Evolutionary conservation across 2,113 vertebrate genomes (phyloP), one percentile per base, ranked within the genome.

Genomic region (Eulemur macaco): DNA sequence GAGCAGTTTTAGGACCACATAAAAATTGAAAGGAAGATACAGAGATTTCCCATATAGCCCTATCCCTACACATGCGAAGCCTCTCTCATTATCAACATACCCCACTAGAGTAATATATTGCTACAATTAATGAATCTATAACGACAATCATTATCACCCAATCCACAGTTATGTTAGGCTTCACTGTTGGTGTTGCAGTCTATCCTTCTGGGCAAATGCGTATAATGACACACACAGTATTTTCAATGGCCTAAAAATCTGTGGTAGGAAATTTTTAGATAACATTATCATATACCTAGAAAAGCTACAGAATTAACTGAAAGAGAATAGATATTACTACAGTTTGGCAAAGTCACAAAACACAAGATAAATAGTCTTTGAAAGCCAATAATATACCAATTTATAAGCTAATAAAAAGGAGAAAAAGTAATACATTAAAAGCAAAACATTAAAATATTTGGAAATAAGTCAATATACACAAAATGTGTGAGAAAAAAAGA

Each of bases 281-380:
- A 66, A 27, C 34, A 94, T 78, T 84, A 76, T 21, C 50, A 47
- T n/a, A 54, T 68, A 91, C 18, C 21, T 93, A 73, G 77, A 92
- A 76, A 96, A 82, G 45, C 37, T 88, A 89, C 66, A 77, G 8
- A 83, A 90, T 86, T 92, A 52, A 78, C 34, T 52, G 54, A 42
- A 95, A 93, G 20, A 31, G 13, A 69, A 82, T 86, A 82, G 6
- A 85, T 10, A 15, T 50, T 86, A 25, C 15, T 39, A 64, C 5
- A 82, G 10, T 83, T 95, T 4, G 68, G 25, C 18, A 82, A 82
- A 95, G 60, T 87, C 54, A 95, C 27, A 64, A 91, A 87, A 77
- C 12, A 63, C 27, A 86, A 87, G 39, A 31, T 76, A 14, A 3
- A 25, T 68, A 14, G 4, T 76, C 37, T 86, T 91, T 71, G 52